Evolutionary conservation across 2,797 vertebrate genomes (phyloP).

Genomic region (Schizopygopsis pylzovi): DNA sequence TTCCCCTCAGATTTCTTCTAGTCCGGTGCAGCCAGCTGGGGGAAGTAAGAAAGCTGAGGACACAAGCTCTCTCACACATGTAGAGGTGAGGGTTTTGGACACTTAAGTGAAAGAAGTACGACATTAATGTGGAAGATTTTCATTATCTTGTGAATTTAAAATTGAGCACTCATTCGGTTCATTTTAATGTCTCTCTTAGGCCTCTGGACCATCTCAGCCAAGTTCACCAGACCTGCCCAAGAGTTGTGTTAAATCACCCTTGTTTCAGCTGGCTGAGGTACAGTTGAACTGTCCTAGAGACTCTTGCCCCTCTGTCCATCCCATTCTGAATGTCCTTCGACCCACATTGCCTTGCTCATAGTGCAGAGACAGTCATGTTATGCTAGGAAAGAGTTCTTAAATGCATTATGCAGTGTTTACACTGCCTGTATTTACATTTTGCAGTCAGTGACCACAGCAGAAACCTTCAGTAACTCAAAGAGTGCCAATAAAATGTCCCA

Average conservation of each 20-base stretch:
- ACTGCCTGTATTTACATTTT: not conserved
- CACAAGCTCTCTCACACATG: slow-evolving; percentile 66
- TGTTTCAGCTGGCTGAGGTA: slow-evolving; percentile 85
- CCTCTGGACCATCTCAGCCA: slow-evolving; percentile 77
- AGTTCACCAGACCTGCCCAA: slow-evolving; percentile 78
- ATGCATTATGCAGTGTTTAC: not conserved
- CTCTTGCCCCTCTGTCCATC: not conserved
- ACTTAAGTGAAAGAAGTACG: not conserved
- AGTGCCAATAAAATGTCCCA: not conserved
- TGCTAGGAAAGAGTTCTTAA: not conserved
- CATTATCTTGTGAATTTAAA: not conserved
- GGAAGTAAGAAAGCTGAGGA: slow-evolving; percentile 68
- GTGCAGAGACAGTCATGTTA: not conserved
- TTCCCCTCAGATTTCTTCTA: slow-evolving; percentile 78
- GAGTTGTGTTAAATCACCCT: slow-evolving; percentile 79
- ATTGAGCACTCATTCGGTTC: not conserved
- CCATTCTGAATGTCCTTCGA: not conserved
- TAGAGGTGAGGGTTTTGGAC: slow-evolving; percentile 67
- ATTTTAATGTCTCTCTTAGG: slow-evolving; percentile 68
- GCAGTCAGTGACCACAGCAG: not conserved
- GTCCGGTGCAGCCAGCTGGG: slow-evolving; percentile 69
- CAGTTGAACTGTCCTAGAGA: slow-evolving; percentile 39
- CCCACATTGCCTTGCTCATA: not conserved
- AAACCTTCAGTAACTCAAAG: not conserved
- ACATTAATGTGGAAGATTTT: not conserved